A percentile compares a stretch with the other conserved stretches of the same genome.
These are phyloP conservation scores for Falcaria lacertinaria DNA, from an alignment of 2,888 invertebrate species.

Conservation along the genomic window DNA sequence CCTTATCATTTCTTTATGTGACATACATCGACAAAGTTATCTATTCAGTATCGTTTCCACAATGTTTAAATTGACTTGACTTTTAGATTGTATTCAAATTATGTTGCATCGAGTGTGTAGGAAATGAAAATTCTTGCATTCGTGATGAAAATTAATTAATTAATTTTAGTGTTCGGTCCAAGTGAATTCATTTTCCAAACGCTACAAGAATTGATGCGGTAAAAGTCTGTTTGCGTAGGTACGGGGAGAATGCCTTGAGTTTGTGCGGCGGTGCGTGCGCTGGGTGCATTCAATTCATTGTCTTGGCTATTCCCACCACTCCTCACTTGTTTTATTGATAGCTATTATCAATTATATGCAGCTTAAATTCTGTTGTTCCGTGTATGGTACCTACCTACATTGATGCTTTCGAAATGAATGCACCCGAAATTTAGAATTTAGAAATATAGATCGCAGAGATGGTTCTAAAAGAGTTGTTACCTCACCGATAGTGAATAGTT, in stretches of 20 bases:
- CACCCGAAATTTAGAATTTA: conserved; percentile 61
- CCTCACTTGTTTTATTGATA: background rate
- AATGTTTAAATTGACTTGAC: background rate
- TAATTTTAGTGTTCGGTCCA: conserved; percentile 34
- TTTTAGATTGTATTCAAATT: no score
- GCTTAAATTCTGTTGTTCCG: background rate
- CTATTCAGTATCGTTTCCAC: background rate
- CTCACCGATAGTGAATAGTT: conserved; percentile 77
- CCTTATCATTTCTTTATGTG: background rate
- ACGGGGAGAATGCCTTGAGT: conserved; percentile 23
- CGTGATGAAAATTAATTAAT: background rate
- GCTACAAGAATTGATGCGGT: conserved; percentile 8
- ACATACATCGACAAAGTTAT: background rate
- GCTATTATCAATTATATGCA: no score
- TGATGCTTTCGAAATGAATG: conserved; percentile 50
- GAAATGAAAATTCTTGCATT: background rate
- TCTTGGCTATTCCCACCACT: conserved; percentile 3
- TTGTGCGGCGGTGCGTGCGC: conserved; percentile 41
- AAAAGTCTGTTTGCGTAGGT: conserved; percentile 11
- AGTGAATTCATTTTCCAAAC: conserved; percentile 15
- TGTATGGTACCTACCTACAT: conserved; percentile 5
- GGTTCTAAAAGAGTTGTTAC: conserved; percentile 73
- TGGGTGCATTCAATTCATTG: conserved; percentile 41
- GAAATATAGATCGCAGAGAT: conserved; percentile 59
- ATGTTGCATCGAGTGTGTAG: background rate